These are phyloP conservation scores for Zalophus californianus DNA, from an alignment of 2,797 vertebrate genomes.

Conservation along the genomic window DNA sequence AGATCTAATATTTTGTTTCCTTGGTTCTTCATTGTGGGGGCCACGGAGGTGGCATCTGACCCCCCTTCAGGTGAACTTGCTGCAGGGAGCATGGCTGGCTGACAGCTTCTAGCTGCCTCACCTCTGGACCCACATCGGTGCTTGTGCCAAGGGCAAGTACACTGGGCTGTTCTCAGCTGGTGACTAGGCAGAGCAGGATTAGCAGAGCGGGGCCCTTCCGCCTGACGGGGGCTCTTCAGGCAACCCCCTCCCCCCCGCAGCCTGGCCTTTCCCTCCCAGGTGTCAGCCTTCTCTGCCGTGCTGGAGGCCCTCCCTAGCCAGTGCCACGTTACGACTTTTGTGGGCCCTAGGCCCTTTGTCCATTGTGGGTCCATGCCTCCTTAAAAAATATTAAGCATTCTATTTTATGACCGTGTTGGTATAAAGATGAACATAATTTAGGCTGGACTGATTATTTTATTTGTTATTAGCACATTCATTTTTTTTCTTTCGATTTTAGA, in stretches of 20 bases:
- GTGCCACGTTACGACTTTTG: background rate
- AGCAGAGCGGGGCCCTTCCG: background rate
- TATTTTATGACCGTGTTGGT: background rate
- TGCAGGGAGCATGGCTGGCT: background rate
- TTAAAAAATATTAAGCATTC: background rate
- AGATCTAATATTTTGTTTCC: background rate
- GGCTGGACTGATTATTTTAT: background rate
- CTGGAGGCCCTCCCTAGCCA: background rate
- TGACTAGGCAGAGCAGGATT: background rate
- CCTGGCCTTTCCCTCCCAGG: background rate
- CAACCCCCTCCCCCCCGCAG: background rate
- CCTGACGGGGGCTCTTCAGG: too few species aligned
- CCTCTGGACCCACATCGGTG: fast-evolving
- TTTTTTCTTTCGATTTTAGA: conserved; percentile 40
- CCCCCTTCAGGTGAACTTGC: background rate
- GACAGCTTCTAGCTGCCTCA: background rate
- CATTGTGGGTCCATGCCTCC: background rate
- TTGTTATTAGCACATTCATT: background rate
- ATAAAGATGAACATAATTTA: background rate
- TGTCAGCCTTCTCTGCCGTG: background rate
- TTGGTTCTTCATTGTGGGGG: background rate
- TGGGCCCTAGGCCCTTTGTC: background rate
- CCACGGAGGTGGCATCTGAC: background rate
- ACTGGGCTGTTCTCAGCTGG: background rate
- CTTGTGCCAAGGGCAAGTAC: too few species aligned